A percentile compares a stretch with the other conserved stretches of the same genome.
phyloP scores from a whole-genome alignment of 2,113 vertebrate species.

The Plestiodon gilberti region DNA sequence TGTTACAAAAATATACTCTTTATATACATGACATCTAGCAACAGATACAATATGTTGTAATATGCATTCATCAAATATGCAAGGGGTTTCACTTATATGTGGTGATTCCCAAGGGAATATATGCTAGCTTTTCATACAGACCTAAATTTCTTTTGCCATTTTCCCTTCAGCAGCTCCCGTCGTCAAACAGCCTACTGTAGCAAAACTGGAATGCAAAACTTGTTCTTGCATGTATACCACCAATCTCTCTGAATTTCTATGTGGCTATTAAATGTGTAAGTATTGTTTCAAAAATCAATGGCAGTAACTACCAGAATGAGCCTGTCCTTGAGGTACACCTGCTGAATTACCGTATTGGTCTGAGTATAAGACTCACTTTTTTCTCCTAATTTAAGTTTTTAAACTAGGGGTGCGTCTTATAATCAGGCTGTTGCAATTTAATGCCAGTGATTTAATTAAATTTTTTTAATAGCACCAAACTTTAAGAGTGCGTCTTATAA shows the following conservation, averaged over 20 bases:
- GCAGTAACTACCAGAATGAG: not conserved
- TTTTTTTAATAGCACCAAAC: too few relatives aligned
- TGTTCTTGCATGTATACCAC: not conserved
- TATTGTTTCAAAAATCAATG: too few relatives aligned
- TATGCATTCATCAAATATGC: not conserved
- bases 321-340: not conserved
- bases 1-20: conserved; percentile 41
- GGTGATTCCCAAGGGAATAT: not conserved
- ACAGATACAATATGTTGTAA: not conserved
- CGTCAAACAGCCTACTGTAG: not conserved
- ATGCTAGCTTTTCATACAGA: not conserved
- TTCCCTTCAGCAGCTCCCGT: not conserved
- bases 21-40: not conserved
- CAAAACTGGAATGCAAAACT: not conserved
- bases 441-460: too few relatives aligned
- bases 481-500: too few relatives aligned
- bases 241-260: not conserved
- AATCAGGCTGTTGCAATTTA: too few relatives aligned
- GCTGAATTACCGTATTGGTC: too few relatives aligned
- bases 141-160: not conserved
- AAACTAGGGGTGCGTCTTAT: too few relatives aligned
- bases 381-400: too few relatives aligned
- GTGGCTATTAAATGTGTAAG: not conserved
- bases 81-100: not conserved
- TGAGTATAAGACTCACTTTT: too few relatives aligned